Base-by-base conservation (phyloP, 2,888 invertebrate genomes). In the Mechanitis messenoides region DNA sequence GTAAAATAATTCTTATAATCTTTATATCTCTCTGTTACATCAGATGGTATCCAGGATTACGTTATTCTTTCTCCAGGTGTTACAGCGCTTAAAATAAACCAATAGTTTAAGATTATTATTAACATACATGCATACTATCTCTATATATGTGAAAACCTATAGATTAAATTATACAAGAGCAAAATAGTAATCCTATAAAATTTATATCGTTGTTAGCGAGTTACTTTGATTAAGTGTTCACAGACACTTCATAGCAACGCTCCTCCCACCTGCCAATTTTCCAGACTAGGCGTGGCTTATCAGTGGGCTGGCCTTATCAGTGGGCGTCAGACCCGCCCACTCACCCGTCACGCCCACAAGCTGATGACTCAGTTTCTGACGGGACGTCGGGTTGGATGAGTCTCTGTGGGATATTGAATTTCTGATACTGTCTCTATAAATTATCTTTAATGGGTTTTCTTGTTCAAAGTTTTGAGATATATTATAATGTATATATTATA, bases 201-300 rank as follows among this genome's bases (percentile, higher is more conserved):
- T 84, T 82, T 77, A 83, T 80, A 84, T 81, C 80, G 79, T 75
- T 80, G 79, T 79, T 81, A 84, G 88, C 89, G 87, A 89, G 88
- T 88, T 86, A 87, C 85, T 87, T 50, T 87, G 87, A 84, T 85
- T 87, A 87, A 89, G 84, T 87, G 79, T 88, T 83, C 85, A 86
- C 85, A 86, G 83, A 86, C 85, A 83, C 84, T 87, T 87, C 78
- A 85, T 76, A 80, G 74, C 9, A 59, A 65, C 58, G 72, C 74
- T 60, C 81, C 90, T 76, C 90, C 90, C 81, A 85, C 83, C 83
- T 87, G 87, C 84, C 86, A 85, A 74, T 83, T 73, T 74, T 72
- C 65, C 68, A 69, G 68, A 71, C 61, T 64, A 73, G 86, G 84
- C 80, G 85, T 84, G 68, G 69, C 70, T 55, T 56, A 53, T 61